Base-by-base conservation (phyloP, 2,113 vertebrate species). In the Hymenochirus boettgeri region DNA sequence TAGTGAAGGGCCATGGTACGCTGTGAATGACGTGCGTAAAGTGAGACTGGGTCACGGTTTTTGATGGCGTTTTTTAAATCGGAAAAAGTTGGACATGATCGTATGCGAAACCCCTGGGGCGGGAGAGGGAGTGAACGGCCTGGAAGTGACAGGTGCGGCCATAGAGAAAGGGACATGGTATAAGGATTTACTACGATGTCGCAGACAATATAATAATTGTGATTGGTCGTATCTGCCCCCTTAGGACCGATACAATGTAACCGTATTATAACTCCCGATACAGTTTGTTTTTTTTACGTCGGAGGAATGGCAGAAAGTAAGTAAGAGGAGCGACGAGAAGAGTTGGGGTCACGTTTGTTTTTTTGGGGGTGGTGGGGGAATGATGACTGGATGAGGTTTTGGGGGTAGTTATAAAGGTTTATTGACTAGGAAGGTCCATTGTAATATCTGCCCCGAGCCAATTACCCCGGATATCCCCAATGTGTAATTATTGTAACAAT, bases 1-100 rank as follows among this genome's bases (percentile, higher is more conserved):
- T 99, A 72, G 96, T 99, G 72, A 99, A 97, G 66, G 96, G 96
- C n/a, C 96, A 99, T 0, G 96, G n/a, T 99, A 99, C 0, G 93
- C 94, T 0, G 88, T 98, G 80, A 98, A 94, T 0, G 93, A 94
- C 0, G 92, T 97, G 35, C 82, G 90, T 21, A 90, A 83, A 72
- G 92, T 97, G 35, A 86, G 94, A 2, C 83, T 99, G 57, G 96
- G 96, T 62, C 89, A 89, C 0, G 94, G 95, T 6, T 79, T n/a
- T n/a, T 98, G 7, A 72, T 97, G 69, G 85, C 96, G 23, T 96
- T 80, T 77, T 96, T 98, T 85, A 94, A 89, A 71, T 89, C 94
- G 0, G 94, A 97, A 76, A n/a, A 96, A 94, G 74, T 82, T 98
- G 58, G 88, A 84, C 76, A 97, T 99, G 96, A 98, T 99, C 91